Percentiles rank a stretch among this genome's conserved stretches.
phyloP scores from a whole-genome alignment of 2,888 invertebrate genomes.

The Heliconius hortense region DNA sequence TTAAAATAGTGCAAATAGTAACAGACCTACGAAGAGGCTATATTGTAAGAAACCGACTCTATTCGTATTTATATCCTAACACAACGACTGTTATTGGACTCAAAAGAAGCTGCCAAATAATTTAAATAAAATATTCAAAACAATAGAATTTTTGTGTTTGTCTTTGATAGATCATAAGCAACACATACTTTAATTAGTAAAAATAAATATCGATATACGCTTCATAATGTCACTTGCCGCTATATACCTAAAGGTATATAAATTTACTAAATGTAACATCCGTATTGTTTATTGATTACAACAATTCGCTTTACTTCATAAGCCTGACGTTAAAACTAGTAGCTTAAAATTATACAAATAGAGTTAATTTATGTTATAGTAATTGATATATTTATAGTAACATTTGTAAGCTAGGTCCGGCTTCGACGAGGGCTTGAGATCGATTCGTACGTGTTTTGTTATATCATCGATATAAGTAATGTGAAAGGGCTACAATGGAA shows the following conservation, averaged over 20 bases:
- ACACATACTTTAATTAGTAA: constrained; percentile 22
- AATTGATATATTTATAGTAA: constrained; percentile 1
- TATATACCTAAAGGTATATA: background rate
- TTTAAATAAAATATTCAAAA: constrained; percentile 24
- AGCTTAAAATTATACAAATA: constrained; percentile 30
- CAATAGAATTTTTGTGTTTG: constrained; percentile 31
- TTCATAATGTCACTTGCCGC: constrained; percentile 34
- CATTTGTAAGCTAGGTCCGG: constrained; percentile 21
- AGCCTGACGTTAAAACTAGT: constrained; percentile 29
- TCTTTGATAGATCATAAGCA: constrained; percentile 37
- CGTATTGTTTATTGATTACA: constrained; percentile 1
- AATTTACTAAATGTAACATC: background rate
- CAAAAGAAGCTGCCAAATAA: constrained; percentile 38
- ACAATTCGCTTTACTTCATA: constrained; percentile 30
- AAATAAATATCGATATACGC: constrained; percentile 35
- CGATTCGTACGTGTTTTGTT: constrained; percentile 21
- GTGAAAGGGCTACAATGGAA: constrained; percentile 26
- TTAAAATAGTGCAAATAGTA: background rate
- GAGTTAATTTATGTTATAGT: constrained; percentile 31
- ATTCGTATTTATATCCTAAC: constrained; percentile 1
- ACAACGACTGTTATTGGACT: background rate
- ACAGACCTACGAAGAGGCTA: background rate
- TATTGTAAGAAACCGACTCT: constrained; percentile 35
- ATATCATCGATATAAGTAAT: constrained; percentile 23
- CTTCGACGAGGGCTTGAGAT: background rate